Evolutionary conservation across 1,140 invertebrate genomes (phyloP), one percentile per base, ranked within the genome.

Genomic region (Heliconius melpomene): DNA sequence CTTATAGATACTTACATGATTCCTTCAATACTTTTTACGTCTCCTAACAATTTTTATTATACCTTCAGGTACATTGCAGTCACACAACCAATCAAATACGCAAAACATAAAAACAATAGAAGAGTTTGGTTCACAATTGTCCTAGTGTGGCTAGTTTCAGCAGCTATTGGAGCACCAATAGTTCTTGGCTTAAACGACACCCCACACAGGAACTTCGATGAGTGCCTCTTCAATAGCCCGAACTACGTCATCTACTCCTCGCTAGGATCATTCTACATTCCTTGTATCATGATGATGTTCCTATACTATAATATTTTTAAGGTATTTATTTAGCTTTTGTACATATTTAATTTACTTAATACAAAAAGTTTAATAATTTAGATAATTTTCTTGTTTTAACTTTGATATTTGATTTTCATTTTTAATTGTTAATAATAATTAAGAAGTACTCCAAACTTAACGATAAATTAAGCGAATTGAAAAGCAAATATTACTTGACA

Each of bases 201-300:
- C 2, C 97, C 97, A 7, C 95, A 97, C 91, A 95, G 97, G 76
- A 95, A 96, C 86, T 96, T 96, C 72, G 96, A 97, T 89, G 96
- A 97, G 83, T 99, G 99, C 95, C 95, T 98, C 77, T 99, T 99
- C 95, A 99, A 99, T 95, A 99, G 99, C 95, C 97, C 98, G 72
- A 98, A 99, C 95, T 99, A 99, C 93, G 98, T 99, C 88, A 97
- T 99, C 84, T 99, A 98, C 94, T 99, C 98, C 16, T 99, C 99
- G 70, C 96, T 99, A 86, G 98, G 97, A 76, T 99, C 99, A 83
- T 99, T 99, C 96, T 99, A 99, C 94, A 99, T 99, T 89, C 99
- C 99, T 7, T 99, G 99, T 94, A 97, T 99, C 87, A 98, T 99
- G 88, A 99, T 99, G 98, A 98, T 99, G 90, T 98, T 98, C 94